Evolutionary conservation across 2,888 invertebrate species (phyloP), one percentile per base, ranked within the genome.

Genomic region (Drosophila recens): DNA sequence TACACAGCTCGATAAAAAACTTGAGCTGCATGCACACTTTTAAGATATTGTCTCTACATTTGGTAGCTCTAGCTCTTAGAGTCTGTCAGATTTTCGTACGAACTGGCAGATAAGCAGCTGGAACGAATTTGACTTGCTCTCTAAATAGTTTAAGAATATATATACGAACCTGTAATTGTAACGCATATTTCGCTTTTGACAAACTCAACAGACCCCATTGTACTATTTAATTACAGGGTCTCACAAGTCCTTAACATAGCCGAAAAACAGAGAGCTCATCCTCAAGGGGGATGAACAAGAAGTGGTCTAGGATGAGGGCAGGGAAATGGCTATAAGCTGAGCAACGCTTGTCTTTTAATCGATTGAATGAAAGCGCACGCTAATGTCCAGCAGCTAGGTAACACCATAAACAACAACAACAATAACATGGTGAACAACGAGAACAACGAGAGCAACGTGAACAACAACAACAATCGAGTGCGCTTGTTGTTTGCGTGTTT

Each of bases 401-500:
- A 61, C 52, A 63, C 43, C 36, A 38, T 62, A 15, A 20, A 46
- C 30, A 52, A 13, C 43, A 61, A 45, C 76, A 66, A 46, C 33
- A 56, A 45, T 33, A 49, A 34, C 36, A 46, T 42, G 52, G 54
- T 2, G 36, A 59, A 51, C 75, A 54, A 38, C 13, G 57, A 53
- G 9, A 66, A 6, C 42, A 61, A 52, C 76, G 61, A 45, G 15
- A 54, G 38, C 20, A 27, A 23, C 23, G 23, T 23, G 23, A 23
- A 23, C 0, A 43, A 36, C 34, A 49, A 54, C 54, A 68, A 13
- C 75, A 80, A 75, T 75, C 51, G 58, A 65, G 65, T 65, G 67
- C 54, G 59, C 63, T 58, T 83, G 81, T 74, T 85, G 89, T 81
- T 84, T 85, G 89, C 87, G 89, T 85, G 89, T 84, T 89, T 79